Evolutionary conservation across 35 echinoderm and acorn worm genomes (phyloP), one percentile per base, ranked within the genome.

Genomic region (Apostichopus japonicus): DNA sequence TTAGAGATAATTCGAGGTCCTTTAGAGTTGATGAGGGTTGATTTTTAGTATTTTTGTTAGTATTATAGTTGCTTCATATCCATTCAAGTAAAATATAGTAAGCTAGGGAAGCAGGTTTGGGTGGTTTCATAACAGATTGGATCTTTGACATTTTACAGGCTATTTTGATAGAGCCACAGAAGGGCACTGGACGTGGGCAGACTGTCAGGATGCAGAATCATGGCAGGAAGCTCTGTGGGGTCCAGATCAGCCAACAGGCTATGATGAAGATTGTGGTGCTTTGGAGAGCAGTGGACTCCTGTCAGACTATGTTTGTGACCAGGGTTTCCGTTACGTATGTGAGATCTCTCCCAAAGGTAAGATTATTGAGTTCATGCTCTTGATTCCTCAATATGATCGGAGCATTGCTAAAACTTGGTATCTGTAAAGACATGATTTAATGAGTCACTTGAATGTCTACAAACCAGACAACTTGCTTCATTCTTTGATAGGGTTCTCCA

Each of bases 331-430:
- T 23, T 93, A 84, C 56, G 88, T 96, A 78, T 96, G 95, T 79
- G 95, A 96, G 73, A 89, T 96, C 55, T 78, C 92, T 15, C 92
- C 95, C 13, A 96, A 96, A 87, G 95, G 95, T 96, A 89, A 84
- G 65, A 13, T 51, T 11, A 9, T 59, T 59, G 7, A 59, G 57
- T 13, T 59, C 11, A 59, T 59, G 11, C 11, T 59, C 57, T 59
- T 59, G 57, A 59, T 59, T 59, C 6, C 7, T 59, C 7, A 7
- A 59, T 59, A 9, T 59, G 57, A 59, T 9, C 57, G 11, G 57
- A 33, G 27, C 27, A 33, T 33, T 33, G 27, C 27, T 33, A 33
- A 33, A 33, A 33, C 27, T 33, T 33, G 27, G 57, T 59, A 59
- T 59, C 7, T 9, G 57, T 5, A 59, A 9, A 59, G 6, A 59